These are phyloP conservation scores for Athene noctua DNA, from an alignment of 2,113 vertebrate genomes.

Conservation along the genomic window DNA sequence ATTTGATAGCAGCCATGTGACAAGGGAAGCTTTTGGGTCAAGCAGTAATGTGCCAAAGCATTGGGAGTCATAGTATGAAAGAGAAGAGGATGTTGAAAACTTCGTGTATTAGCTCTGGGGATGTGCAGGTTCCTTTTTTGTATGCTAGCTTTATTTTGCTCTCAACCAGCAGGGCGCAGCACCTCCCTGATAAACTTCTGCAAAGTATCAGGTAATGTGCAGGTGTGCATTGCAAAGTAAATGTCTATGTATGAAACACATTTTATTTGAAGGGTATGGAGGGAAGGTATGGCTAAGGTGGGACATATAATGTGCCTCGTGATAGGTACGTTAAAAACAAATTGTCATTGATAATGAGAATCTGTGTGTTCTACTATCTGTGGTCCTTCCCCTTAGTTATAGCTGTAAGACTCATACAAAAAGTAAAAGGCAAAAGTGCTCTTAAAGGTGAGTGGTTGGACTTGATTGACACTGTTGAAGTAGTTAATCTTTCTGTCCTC, in stretches of 20 bases:
- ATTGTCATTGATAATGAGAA: not conserved
- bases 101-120: not conserved
- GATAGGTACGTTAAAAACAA: not conserved
- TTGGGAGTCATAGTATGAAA: not conserved
- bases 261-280: not conserved
- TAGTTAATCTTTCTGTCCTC: not conserved
- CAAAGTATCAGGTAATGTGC: not conserved
- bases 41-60: not conserved
- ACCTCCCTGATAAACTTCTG: not conserved
- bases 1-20: not conserved
- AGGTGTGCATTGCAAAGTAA: not conserved
- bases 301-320: not conserved
- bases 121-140: not conserved
- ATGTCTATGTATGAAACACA: accelerated
- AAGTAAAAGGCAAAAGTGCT: not conserved
- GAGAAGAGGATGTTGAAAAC: not conserved
- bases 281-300: not conserved
- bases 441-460: not conserved
- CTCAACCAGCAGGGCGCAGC: constrained; percentile 63
- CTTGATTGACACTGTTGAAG: not conserved
- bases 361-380: not conserved
- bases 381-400: not conserved
- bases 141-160: not conserved
- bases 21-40: not conserved
- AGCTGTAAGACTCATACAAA: not conserved